phyloP scores from a whole-genome alignment of 2,797 vertebrate species.

The Ctenopoma kingsleyae region DNA sequence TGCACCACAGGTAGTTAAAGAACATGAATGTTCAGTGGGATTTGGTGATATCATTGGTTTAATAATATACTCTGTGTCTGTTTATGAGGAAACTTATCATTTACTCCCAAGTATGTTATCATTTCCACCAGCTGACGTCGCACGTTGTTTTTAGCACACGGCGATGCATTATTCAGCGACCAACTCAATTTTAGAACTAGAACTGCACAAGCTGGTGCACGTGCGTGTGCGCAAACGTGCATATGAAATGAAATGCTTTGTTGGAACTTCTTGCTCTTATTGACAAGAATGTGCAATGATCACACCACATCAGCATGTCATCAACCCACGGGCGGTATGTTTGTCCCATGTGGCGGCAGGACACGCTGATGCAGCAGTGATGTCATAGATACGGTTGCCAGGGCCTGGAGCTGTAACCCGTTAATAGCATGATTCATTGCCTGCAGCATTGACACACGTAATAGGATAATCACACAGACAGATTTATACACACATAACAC shows the following conservation, averaged over 20 bases:
- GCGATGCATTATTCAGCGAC: constrained; percentile 50
- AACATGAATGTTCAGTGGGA: constrained; percentile 44
- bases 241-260: constrained; percentile 36
- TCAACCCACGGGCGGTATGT: constrained; percentile 74
- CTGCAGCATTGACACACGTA: constrained; percentile 31
- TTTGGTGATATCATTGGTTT: constrained; percentile 45
- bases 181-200: constrained; percentile 37
- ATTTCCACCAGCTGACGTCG: constrained; percentile 53
- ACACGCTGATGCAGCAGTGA: constrained; percentile 70
- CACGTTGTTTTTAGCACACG: constrained; percentile 63
- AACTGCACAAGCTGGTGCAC: constrained; percentile 8
- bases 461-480: constrained; percentile 43
- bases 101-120: constrained; percentile 52
- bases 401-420: constrained; percentile 44
- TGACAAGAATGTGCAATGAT: constrained; percentile 71
- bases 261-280: constrained; percentile 63
- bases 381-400: constrained; percentile 56
- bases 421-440: constrained; percentile 60
- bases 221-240: constrained; percentile 28
- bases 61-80: constrained; percentile 51
- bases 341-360: constrained; percentile 62
- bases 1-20: constrained; percentile 39
- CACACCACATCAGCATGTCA: constrained; percentile 66
- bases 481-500: constrained; percentile 4
- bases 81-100: constrained; percentile 62